These are phyloP conservation scores for Lutra lutra DNA, from an alignment of 2,797 vertebrate species.

Conservation along the genomic window DNA sequence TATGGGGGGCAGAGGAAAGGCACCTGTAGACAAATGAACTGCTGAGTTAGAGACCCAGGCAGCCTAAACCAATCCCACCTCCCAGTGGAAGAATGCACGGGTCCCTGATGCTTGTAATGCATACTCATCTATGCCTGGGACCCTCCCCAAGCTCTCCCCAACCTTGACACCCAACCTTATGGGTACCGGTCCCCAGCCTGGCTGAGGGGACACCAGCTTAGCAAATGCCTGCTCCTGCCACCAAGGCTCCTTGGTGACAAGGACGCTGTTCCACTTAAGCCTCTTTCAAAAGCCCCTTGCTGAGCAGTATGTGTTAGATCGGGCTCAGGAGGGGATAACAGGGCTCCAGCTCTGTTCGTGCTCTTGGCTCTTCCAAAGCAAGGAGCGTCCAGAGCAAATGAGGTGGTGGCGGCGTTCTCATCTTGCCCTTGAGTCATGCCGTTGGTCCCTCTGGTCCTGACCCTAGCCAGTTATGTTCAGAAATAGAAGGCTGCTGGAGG, in stretches of 20 bases:
- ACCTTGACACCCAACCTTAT: background rate
- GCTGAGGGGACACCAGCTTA: background rate
- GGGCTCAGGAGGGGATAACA: background rate
- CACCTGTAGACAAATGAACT: background rate
- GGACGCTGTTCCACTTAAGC: background rate
- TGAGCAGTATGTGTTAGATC: background rate
- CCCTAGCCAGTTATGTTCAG: background rate
- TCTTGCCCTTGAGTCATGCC: background rate
- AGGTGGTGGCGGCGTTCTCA: accelerated
- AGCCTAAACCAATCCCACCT: background rate
- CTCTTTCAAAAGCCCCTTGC: background rate
- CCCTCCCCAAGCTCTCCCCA: background rate
- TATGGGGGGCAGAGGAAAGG: background rate
- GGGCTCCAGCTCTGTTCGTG: background rate
- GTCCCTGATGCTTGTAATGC: background rate
- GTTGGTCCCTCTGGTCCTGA: background rate
- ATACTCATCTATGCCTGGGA: background rate
- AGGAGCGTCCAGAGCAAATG: background rate
- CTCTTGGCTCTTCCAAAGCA: background rate
- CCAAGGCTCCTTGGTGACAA: background rate
- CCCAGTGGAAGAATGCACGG: background rate
- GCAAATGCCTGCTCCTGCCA: background rate
- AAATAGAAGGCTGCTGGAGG: background rate
- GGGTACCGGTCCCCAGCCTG: background rate
- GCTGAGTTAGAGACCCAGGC: background rate